Evolutionary conservation across 2,113 vertebrate species (phyloP), one percentile per base, ranked within the genome.

Genomic region (Ageneiosus marmoratus): DNA sequence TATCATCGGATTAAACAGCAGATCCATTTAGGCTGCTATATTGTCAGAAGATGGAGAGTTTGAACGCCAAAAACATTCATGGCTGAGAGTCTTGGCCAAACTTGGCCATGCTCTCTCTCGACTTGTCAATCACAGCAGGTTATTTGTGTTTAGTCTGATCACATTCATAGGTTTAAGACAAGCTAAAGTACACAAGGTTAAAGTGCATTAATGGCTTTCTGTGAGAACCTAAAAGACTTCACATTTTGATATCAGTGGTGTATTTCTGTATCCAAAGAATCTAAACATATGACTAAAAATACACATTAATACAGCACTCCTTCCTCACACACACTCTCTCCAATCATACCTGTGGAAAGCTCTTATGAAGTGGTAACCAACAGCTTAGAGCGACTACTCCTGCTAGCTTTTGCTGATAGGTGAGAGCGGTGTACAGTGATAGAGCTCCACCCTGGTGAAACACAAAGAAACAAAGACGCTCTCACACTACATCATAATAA

Each of bases 331-430:
- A 83, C 6, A 32, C 65, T n/a, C 9, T 1, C 63, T 11, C 18
- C 18, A 46, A 56, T 58, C 65, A 73, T 16, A 99, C 98, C 96
- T 96, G 95, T 1, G 97, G 96, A 92, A 99, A 99, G 86, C 91
- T 95, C 91, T 91, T 96, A 91, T 99, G 97, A 85, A 99, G 95
- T 0, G 98, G 98, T 32, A 99, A 93, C 98, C 98, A 99, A 90
- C 98, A 99, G 90, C 98, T 99, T 91, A 99, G 94, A 0, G 96
- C 98, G 86, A 99, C 95, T 0, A 99, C 95, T 10, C 97, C 98
- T 0, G 97, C 98, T 89, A 99, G 88, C 88, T 97, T 95, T 89
- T 98, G 95, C 87, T 96, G 96, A 90, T 94, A 97, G 83, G 98
- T 99, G 77, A 99, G 95, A 73, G 98, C 97, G 0, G 98, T 99